These are phyloP conservation scores for Opisthograptis luteolata DNA, from an alignment of 2,888 invertebrate species.

Conservation along the genomic window DNA sequence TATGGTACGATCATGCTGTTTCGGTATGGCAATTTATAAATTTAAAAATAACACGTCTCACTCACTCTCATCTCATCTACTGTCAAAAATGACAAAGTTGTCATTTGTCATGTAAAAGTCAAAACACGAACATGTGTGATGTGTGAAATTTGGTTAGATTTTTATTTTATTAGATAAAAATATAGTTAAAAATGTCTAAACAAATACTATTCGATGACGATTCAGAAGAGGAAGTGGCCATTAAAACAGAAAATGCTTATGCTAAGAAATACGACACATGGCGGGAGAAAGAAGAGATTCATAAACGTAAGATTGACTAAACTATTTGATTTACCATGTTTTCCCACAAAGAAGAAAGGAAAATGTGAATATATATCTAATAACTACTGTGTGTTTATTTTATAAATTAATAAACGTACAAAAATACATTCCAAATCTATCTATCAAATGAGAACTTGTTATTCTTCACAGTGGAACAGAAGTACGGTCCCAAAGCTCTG, in stretches of 20 bases:
- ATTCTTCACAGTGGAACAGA: slow-evolving; percentile 86
- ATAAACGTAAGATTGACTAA: slow-evolving; percentile 86
- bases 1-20: no score
- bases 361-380: no score
- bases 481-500: slow-evolving; percentile 86
- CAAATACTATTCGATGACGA: slow-evolving; percentile 82
- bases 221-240: slow-evolving; percentile 80
- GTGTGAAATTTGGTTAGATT: no score
- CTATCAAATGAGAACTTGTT: slow-evolving; percentile 35
- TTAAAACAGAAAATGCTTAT: slow-evolving; percentile 91
- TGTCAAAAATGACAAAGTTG: no score
- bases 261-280: slow-evolving; percentile 93
- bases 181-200: slow-evolving; percentile 48
- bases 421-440: not conserved
- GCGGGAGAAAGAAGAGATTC: slow-evolving; percentile 93
- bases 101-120: slow-evolving; percentile 5
- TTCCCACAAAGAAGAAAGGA: no score
- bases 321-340: no score
- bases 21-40: no score
- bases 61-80: no score
- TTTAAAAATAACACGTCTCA: no score
- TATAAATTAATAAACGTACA: no score
- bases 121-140: slow-evolving; percentile 17
- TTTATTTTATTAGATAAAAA: no score
- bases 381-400: no score